These are phyloP conservation scores for Actinemys pallida DNA, from an alignment of 2,113 vertebrate species.

Conservation along the genomic window DNA sequence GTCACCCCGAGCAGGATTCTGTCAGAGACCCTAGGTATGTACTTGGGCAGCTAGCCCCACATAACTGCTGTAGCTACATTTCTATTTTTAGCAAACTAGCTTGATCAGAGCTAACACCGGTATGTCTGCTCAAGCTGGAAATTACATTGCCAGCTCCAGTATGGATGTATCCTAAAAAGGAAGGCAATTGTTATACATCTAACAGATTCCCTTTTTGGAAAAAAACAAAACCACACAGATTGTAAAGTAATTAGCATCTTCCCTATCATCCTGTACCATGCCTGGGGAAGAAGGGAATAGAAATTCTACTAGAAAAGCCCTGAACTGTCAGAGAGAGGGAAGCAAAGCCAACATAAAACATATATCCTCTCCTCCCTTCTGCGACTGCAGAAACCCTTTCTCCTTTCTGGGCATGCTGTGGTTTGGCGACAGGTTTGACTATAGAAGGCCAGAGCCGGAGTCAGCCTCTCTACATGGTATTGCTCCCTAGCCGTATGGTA, in stretches of 20 bases:
- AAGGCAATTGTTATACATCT: not conserved
- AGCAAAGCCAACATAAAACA: not conserved
- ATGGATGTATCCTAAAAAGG: not conserved
- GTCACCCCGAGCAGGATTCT: no score
- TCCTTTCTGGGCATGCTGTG: not conserved
- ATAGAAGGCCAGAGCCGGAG: not conserved
- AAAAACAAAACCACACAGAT: not conserved
- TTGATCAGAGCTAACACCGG: no score
- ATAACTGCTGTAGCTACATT: no score
- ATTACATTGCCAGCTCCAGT: no score
- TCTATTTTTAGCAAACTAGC: no score
- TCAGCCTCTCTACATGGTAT: fast-evolving
- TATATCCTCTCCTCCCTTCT: not conserved
- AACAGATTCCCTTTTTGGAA: fast-evolving
- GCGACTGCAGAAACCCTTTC: not conserved
- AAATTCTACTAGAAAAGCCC: not conserved
- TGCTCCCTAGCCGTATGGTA: fast-evolving
- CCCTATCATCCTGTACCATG: not conserved
- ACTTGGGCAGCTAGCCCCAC: no score
- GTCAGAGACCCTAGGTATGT: no score
- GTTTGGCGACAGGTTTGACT: not conserved
- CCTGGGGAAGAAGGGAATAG: not conserved
- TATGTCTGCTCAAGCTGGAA: no score
- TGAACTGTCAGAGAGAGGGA: not conserved
- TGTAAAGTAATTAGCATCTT: not conserved